Evolutionary conservation across 2,888 invertebrate genomes (phyloP).

Genomic region (Molorchus minor): DNA sequence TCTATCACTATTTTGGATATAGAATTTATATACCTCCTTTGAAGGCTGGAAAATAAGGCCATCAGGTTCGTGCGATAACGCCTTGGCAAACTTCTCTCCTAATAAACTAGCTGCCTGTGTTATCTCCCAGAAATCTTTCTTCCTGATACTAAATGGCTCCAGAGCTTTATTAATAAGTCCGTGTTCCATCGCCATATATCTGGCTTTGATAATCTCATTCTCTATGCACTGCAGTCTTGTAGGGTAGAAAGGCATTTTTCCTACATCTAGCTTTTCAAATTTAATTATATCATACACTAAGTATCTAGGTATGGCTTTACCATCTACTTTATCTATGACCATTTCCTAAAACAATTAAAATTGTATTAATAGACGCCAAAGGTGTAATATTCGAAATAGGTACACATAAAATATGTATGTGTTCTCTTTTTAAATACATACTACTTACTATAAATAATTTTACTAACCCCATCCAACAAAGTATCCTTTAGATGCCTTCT

Average conservation of each 20-base stretch:
- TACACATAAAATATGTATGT: no score
- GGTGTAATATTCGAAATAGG: no score
- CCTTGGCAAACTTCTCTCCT: conserved; percentile 85
- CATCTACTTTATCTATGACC: conserved; percentile 89
- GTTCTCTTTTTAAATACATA: no score
- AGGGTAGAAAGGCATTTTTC: conserved; percentile 78
- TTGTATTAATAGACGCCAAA: no score
- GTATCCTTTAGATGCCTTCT: conserved; percentile 79
- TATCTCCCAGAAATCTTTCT: conserved; percentile 93
- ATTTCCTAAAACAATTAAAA: conserved; percentile 78
- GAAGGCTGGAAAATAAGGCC: conserved; percentile 98
- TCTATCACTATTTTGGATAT: neutral
- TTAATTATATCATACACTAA: conserved; percentile 94
- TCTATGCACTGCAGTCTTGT: conserved; percentile 81
- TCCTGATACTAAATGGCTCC: conserved; percentile 91
- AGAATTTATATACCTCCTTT: conserved; percentile 69
- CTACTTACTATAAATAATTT: no score
- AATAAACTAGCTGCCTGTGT: conserved; percentile 74
- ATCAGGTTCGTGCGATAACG: conserved; percentile 93
- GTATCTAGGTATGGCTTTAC: conserved; percentile 83
- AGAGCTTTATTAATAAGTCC: conserved; percentile 77
- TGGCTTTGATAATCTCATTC: conserved; percentile 73
- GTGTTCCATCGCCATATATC: conserved; percentile 79
- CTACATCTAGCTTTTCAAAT: conserved; percentile 82
- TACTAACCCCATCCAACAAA: conserved; percentile 90